Conservation (phyloP, 2,113 vertebrate genomes). For the Orcinus orca region DNA sequence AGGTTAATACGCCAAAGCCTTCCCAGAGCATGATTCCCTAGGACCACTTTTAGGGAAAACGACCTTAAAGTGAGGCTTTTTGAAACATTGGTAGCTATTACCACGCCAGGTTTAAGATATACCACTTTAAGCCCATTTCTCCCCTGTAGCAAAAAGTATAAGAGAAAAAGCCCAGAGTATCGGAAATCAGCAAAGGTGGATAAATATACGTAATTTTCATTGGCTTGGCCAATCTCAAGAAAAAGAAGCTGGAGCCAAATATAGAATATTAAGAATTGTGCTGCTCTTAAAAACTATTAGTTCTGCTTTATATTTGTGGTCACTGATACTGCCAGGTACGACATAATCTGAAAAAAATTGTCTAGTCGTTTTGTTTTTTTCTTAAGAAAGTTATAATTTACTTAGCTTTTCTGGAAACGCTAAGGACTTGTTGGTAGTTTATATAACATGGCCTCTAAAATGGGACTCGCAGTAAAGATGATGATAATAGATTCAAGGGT, state of each 20-base stretch:
- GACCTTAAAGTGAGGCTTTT: not conserved
- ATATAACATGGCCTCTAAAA: not conserved
- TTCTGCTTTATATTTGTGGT: not conserved
- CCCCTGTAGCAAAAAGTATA: not conserved
- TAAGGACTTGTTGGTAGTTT: not conserved
- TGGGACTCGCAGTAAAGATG: not conserved
- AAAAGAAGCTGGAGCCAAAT: conserved; percentile 6
- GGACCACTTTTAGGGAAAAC: conserved; percentile 31
- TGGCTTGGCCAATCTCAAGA: not conserved
- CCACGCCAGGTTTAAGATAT: not conserved
- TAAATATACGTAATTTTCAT: not conserved
- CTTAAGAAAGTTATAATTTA: not conserved
- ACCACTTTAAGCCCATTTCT: not conserved
- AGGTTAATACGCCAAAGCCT: conserved; percentile 19
- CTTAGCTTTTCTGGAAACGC: not conserved
- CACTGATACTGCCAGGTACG: not conserved
- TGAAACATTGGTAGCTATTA: not conserved
- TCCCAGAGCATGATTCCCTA: not conserved
- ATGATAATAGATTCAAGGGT: not conserved
- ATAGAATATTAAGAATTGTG: not conserved
- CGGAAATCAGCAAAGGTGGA: not conserved
- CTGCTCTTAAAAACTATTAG: not conserved
- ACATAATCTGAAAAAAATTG: not conserved
- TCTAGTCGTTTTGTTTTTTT: not conserved
- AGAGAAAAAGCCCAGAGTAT: not conserved